Conservation (phyloP, 64 coral and sea anemone species). For the Montipora capricornis region DNA sequence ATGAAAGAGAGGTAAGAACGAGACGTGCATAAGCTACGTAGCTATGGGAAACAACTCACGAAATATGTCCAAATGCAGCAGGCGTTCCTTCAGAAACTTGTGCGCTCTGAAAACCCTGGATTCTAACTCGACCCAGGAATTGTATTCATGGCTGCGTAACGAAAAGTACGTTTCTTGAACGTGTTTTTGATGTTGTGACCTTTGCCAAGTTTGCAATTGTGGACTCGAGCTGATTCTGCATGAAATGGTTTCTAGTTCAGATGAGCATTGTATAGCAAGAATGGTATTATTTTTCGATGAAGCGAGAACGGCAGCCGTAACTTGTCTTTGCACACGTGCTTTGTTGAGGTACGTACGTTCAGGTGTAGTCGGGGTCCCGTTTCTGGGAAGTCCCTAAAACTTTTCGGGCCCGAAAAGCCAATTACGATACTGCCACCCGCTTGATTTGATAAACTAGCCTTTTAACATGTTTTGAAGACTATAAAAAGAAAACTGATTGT, state of each 20-base stretch:
- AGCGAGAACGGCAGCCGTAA: constrained; percentile 50
- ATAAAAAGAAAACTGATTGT: no score
- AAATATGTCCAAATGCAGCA: background rate
- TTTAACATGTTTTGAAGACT: no score
- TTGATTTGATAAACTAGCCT: no score
- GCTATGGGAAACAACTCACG: background rate
- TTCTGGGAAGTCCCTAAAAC: no score
- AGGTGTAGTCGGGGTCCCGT: no score
- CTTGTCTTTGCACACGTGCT: constrained; percentile 82
- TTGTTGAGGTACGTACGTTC: constrained; percentile 72
- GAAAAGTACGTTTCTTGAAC: background rate
- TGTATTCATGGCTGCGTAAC: no score
- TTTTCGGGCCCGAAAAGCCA: no score
- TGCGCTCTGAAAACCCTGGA: background rate
- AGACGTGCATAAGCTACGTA: no score
- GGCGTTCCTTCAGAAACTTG: background rate
- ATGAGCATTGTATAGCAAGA: constrained; percentile 59
- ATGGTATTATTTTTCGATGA: constrained; percentile 84
- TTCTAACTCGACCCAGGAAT: background rate
- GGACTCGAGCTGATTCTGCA: background rate
- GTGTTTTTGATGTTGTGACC: background rate
- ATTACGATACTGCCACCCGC: no score
- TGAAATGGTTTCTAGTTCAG: background rate
- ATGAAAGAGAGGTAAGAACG: background rate
- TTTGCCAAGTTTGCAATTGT: background rate